Base-by-base conservation (phyloP, 2,888 invertebrate species). In the Malachius bipustulatus region DNA sequence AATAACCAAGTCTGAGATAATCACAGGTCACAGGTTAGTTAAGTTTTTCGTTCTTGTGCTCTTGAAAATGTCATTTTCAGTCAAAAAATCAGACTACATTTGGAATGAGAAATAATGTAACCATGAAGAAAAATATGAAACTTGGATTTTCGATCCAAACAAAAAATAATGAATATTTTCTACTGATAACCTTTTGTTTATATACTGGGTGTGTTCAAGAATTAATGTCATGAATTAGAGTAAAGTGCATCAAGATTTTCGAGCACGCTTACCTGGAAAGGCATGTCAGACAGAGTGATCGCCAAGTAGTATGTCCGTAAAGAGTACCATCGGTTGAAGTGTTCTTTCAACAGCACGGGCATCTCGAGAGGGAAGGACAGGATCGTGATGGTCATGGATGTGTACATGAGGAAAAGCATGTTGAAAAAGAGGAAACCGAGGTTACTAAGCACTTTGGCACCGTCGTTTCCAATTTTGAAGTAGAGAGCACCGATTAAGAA, bases 381-480 rank as follows among this genome's bases (percentile, higher is more conserved):
- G 55, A 97, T 93, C 30, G 96, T 97, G 52, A 96, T 94, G 60
- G 96, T 97, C 83, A 97, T 90, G n/a, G 96, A 91, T 0, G 94
- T 93, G 70, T 96, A 97, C 90, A 96, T 96, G 46, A 96, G 77
- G 72, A 97, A 97, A 56, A 97, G 71, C 84, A 96, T 89, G 62
- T 93, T 93, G 75, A 97, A 96, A 74, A 97, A 96, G 14, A 96
- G 70, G 69, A 91, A 94, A 42, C 93, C 94, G 48, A 93, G 77
- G 63, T 97, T 97, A 58, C 91, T 93, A 43, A 93, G 77, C 40
- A 93, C 91, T 65, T 94, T 94, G 49, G 85, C 82, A 49, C 91
- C 94, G 63, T 96, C 93, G 58, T 96, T 84, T 41, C 94, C 94
- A 55, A 90, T 93, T 59, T 90, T 85, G 62, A 89, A 90, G 66